Conservation (phyloP, 2,888 invertebrate species). For the Patella ulyssiponensis region DNA sequence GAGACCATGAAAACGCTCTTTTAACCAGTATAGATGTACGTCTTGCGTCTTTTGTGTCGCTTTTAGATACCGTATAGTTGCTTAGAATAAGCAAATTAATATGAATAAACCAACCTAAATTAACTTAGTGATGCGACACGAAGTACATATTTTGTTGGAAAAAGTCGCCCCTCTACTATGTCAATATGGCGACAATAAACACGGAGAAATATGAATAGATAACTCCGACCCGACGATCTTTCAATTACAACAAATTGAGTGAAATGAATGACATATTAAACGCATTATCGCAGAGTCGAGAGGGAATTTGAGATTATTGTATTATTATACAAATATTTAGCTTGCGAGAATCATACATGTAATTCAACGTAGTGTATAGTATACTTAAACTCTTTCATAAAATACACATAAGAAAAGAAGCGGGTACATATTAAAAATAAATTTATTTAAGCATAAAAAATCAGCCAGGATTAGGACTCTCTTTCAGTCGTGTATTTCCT, state of each 20-base stretch:
- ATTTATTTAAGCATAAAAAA: too few species aligned
- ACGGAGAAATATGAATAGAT: neutral
- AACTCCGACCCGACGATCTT: conserved; percentile 11
- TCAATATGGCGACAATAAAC: neutral
- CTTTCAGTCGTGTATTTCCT: neutral
- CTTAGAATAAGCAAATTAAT: conserved; percentile 5
- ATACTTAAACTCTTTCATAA: too few species aligned
- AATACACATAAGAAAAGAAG: too few species aligned
- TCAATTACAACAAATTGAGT: neutral
- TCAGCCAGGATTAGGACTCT: neutral
- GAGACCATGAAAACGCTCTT: too few species aligned
- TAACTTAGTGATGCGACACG: conserved; percentile 9
- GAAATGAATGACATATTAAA: conserved; percentile 11
- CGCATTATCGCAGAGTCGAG: conserved; percentile 3
- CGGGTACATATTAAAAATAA: too few species aligned
- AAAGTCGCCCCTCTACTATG: conserved; percentile 10
- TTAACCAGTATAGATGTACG: too few species aligned
- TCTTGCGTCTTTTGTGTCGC: too few species aligned
- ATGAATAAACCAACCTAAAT: conserved; percentile 1
- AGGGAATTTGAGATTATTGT: conserved; percentile 3
- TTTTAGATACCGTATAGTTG: neutral
- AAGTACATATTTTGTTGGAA: conserved; percentile 9
- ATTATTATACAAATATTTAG: conserved; percentile 9
- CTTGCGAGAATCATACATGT: conserved; percentile 5
- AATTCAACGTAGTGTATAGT: neutral